Conservation (phyloP, 2,888 invertebrate species). For the Mamestra brassicae region DNA sequence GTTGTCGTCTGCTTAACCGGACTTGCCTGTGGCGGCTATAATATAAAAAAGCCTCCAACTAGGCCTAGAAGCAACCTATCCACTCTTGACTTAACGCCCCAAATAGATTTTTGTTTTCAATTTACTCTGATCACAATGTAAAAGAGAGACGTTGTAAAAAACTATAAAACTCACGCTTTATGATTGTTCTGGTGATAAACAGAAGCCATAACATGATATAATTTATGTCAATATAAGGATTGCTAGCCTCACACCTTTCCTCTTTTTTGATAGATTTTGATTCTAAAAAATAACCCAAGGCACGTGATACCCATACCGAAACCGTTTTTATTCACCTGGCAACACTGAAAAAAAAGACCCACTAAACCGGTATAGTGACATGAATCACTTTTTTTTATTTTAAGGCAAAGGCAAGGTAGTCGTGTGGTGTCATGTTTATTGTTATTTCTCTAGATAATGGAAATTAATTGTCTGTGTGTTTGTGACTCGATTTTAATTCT, state of each 20-base stretch:
- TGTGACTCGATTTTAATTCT: slow-evolving; percentile 52
- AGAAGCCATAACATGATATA: slow-evolving; percentile 3
- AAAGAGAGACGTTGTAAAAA: background rate
- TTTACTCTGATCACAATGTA: background rate
- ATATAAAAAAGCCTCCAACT: too few species aligned
- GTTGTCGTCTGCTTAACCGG: too few species aligned
- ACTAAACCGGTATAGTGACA: slow-evolving; percentile 36
- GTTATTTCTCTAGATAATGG: slow-evolving; percentile 65
- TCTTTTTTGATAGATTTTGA: background rate
- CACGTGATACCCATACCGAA: slow-evolving; percentile 58
- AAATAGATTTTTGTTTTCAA: background rate
- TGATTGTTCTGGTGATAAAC: background rate
- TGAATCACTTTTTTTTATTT: slow-evolving; percentile 61
- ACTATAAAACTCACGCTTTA: background rate
- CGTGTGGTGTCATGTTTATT: slow-evolving; percentile 64
- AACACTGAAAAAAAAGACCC: slow-evolving; percentile 46
- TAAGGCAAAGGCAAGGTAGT: slow-evolving; percentile 46
- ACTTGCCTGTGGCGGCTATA: too few species aligned
- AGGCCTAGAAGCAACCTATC: too few species aligned
- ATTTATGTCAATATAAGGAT: slow-evolving; percentile 18
- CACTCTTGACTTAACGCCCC: too few species aligned
- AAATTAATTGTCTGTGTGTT: slow-evolving; percentile 62
- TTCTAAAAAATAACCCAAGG: slow-evolving; percentile 24
- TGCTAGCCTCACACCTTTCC: slow-evolving; percentile 17
- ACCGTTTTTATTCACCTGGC: slow-evolving; percentile 42